Percentiles rank a stretch among this genome's conserved stretches.
Evolutionary conservation across 2,888 invertebrate genomes (phyloP).

Genomic region (Heterodera filipjevi): DNA sequence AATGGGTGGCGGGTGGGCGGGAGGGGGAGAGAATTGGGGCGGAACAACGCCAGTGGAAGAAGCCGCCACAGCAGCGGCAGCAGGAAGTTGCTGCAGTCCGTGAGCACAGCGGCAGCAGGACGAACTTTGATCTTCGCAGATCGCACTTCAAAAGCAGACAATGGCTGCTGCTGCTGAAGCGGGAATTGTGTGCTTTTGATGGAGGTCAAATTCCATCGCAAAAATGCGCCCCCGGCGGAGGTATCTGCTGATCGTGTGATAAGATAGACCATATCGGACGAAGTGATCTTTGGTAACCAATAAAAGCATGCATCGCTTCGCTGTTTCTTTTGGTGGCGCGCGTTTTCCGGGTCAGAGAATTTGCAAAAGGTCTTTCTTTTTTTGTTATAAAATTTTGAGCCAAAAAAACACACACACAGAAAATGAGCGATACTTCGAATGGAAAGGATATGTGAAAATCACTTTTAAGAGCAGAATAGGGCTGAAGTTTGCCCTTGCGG

Average conservation of each 20-base stretch:
- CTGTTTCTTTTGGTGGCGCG: neutral
- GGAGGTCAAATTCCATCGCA: conserved; percentile 10
- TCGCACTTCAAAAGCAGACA: neutral
- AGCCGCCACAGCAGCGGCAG: neutral
- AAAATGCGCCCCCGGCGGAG: conserved; percentile 3
- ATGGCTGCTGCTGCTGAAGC: neutral
- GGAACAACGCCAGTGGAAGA: conserved; percentile 8
- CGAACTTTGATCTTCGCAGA: neutral
- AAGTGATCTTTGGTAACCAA: conserved; percentile 4
- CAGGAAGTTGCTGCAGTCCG: neutral
- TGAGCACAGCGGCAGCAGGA: neutral
- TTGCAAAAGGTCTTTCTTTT: neutral
- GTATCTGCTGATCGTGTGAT: conserved; percentile 9
- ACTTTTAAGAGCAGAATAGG: neutral
- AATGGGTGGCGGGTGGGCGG: no score
- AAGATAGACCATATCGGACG: neutral
- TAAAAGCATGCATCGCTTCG: neutral
- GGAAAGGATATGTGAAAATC: neutral
- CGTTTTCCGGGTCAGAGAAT: neutral
- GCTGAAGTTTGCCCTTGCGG: neutral
- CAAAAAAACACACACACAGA: neutral
- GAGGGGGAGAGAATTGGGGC: neutral
- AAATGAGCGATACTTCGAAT: neutral
- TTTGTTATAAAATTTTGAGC: neutral
- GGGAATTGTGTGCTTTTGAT: neutral